Base-by-base conservation (phyloP, 2,888 invertebrate genomes). In the Pherbina coryleti region DNA sequence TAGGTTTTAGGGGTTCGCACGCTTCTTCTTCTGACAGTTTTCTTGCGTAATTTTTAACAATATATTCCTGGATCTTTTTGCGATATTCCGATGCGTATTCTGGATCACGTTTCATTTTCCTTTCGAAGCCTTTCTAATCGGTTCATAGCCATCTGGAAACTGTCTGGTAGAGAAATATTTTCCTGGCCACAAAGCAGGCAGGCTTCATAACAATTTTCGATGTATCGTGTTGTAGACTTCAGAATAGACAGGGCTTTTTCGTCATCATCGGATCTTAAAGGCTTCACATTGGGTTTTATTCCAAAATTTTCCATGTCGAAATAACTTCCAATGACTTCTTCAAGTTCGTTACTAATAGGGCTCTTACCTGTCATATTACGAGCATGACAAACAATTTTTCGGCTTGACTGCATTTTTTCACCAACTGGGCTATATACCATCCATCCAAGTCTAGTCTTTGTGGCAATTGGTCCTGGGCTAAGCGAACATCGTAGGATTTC, bases 141-240 rank as follows among this genome's bases (percentile, higher is more conserved):
- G 14, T 57, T 25, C 9, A 67, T 8, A 0, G 44, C 77, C 7
- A 78, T 75, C 9, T 53, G 60, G n/a, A 28, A 75, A 66, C 78
- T 79, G 0, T 74, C 79, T 19, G 79, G 78, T 57, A 78, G 75
- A 5, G 34, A 19, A 8, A 1, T 14, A 66, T 57, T 44, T 51
- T 72, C n/a, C n/a, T 77, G 22, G 14, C 57, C 37, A 79, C 74
- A 79, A 11, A 79, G 69, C 22, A 79, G 75, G 25, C 76, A 72
- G 0, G 34, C 19, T 19, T 78, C 62, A 14, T 66, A 80, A 11
- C 77, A 49, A 51, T 60, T 53, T 19, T 53, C 31, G 11, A 25
- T 11, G 11, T 62, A 31, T 37, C 44, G 73, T 5, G 67, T 75
- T 19, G 75, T 78, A 7, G 7, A 31, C 3, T 66, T n/a, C 28